These are phyloP conservation scores for Notiomystis cincta DNA, from an alignment of 2,113 vertebrate species.

Conservation along the genomic window DNA sequence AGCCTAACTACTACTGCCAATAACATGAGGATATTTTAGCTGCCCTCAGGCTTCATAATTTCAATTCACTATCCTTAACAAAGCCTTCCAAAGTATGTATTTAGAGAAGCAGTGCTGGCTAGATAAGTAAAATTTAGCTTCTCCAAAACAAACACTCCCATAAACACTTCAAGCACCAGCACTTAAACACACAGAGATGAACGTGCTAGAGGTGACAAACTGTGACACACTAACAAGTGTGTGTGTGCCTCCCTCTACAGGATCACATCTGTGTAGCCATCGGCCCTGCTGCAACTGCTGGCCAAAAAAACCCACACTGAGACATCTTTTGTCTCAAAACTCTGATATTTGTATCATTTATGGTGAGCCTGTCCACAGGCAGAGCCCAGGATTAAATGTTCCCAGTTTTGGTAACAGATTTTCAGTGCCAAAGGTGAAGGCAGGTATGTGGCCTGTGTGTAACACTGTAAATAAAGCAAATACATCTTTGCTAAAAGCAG, in stretches of 20 bases:
- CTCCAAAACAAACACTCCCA: background rate
- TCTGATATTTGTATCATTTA: background rate
- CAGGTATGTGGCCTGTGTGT: too few relatives aligned
- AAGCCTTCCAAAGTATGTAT: background rate
- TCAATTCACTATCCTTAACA: background rate
- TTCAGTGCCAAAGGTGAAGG: background rate
- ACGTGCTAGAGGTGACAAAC: background rate
- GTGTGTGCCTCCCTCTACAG: conserved; percentile 41
- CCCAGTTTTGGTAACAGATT: background rate
- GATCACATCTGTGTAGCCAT: background rate
- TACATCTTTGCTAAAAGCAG: background rate
- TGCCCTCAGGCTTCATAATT: background rate
- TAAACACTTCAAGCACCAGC: background rate
- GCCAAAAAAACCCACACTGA: background rate
- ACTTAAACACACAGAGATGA: background rate
- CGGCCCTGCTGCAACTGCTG: background rate
- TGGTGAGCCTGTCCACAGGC: background rate
- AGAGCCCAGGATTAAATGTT: background rate
- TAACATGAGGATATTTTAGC: background rate
- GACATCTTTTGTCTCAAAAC: background rate
- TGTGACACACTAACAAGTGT: background rate
- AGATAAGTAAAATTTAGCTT: background rate
- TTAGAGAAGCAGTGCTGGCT: background rate
- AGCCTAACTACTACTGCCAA: background rate
- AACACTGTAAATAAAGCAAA: background rate